A percentile compares a stretch with the other conserved stretches of the same genome.
Evolutionary conservation across 2,888 invertebrate species (phyloP).

Genomic region (Acanthosoma haemorrhoidale): DNA sequence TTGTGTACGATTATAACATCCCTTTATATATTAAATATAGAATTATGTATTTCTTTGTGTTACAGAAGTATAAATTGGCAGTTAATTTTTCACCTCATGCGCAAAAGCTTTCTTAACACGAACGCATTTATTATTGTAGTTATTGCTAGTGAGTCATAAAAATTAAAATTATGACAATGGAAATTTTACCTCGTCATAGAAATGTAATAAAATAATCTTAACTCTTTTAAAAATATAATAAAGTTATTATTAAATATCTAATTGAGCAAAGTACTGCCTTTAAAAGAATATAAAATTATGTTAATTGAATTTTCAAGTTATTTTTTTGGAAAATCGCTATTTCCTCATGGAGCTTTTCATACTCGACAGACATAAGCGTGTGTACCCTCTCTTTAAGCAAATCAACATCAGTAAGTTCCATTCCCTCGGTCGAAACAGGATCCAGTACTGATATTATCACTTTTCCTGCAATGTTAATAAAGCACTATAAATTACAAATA

Average conservation of each 20-base stretch:
- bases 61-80: no score
- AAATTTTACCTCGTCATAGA: no score
- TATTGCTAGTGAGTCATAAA: no score
- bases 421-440: slow-evolving; percentile 67
- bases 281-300: neutral
- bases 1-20: no score
- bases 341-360: slow-evolving; percentile 42
- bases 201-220: neutral
- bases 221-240: neutral
- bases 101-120: no score
- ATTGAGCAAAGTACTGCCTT: no score
- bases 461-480: slow-evolving; percentile 34
- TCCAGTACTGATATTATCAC: slow-evolving; percentile 69
- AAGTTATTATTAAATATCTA: neutral
- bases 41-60: no score
- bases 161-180: no score
- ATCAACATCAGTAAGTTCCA: slow-evolving; percentile 64
- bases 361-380: slow-evolving; percentile 62
- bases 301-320: no score
- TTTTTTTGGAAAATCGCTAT: neutral
- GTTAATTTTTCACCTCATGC: no score
- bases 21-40: no score
- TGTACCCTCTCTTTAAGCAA: slow-evolving; percentile 62
- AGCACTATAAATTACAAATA: neutral
- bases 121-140: no score